A percentile compares a stretch with the other conserved stretches of the same genome.
Evolutionary conservation across 2,797 vertebrate genomes (phyloP).

Genomic region (Helostoma temminkii): DNA sequence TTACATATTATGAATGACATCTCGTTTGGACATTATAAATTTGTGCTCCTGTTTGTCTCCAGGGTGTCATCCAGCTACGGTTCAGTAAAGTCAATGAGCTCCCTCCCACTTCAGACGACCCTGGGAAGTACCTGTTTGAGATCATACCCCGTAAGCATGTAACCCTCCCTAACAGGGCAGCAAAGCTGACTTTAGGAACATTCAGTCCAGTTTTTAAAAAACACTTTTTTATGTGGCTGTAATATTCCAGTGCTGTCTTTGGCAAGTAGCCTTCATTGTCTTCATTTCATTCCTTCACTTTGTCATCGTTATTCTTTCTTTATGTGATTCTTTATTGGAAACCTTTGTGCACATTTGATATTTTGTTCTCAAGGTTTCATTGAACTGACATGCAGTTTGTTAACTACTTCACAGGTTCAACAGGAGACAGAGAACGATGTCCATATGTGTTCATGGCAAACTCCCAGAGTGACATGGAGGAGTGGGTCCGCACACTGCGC

Average conservation of each 20-base stretch:
- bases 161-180: background rate
- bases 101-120: conserved; percentile 87
- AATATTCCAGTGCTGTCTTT: background rate
- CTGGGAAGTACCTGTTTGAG: conserved; percentile 93
- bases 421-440: conserved; percentile 87
- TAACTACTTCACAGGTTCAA: conserved; percentile 62
- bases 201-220: background rate
- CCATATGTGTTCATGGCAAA: conserved; percentile 91
- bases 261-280: too few species aligned
- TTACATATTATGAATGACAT: too few species aligned
- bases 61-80: conserved; percentile 91
- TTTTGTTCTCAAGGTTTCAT: background rate
- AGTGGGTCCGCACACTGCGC: conserved; percentile 93
- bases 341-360: background rate
- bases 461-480: conserved; percentile 94
- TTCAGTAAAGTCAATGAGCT: conserved; percentile 91
- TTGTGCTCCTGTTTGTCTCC: conserved; percentile 23
- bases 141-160: conserved; percentile 88
- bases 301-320: background rate
- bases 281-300: background rate
- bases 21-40: background rate
- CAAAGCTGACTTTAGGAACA: background rate
- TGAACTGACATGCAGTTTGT: background rate
- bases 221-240: background rate
- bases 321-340: too few species aligned